Evolutionary conservation across 2,888 invertebrate species (phyloP).

Genomic region (Pseudanteris insignis): DNA sequence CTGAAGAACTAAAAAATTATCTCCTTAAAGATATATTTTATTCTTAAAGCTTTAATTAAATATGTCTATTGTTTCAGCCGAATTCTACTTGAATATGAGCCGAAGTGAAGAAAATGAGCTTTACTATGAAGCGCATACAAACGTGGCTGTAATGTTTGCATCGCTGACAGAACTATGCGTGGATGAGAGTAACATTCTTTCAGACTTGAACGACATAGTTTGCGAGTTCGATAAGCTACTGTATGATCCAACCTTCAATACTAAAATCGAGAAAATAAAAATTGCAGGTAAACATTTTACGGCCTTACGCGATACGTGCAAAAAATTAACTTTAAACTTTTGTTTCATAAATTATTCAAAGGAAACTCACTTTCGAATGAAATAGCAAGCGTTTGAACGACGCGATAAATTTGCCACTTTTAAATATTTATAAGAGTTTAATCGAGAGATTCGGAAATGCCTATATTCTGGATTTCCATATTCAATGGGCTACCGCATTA

Average conservation of each 20-base stretch:
- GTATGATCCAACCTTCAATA: constrained; percentile 71
- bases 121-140: constrained; percentile 87
- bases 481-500: background rate
- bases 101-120: constrained; percentile 77
- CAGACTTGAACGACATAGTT: constrained; percentile 86
- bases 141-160: constrained; percentile 96
- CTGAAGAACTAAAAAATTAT: no score
- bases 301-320: no score
- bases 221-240: constrained; percentile 91
- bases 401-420: background rate
- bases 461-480: constrained; percentile 4
- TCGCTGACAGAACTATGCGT: constrained; percentile 82
- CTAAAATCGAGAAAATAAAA: constrained; percentile 93
- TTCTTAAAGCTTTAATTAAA: no score
- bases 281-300: constrained; percentile 82
- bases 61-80: constrained; percentile 74
- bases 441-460: background rate
- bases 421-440: constrained; percentile 3
- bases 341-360: background rate
- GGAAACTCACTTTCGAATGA: background rate
- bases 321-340: no score
- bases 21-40: no score
- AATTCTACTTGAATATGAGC: constrained; percentile 78
- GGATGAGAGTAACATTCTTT: constrained; percentile 73
- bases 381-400: background rate